phyloP scores from a whole-genome alignment of 2,113 vertebrate genomes.

The Cygnus buccinator region DNA sequence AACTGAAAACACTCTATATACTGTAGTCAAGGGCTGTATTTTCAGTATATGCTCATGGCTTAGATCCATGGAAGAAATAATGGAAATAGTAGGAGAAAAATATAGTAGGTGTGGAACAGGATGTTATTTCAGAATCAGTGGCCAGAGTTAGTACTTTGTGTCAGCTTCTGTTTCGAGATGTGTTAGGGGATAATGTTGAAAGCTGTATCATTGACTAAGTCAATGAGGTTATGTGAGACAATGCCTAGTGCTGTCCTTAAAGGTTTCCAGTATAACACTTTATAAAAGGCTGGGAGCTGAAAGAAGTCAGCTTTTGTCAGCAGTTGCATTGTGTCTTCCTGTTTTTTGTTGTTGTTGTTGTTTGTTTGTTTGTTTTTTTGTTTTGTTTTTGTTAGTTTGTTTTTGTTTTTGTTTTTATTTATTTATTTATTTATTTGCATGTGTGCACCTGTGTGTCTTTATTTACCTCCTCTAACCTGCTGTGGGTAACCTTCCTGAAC shows the following conservation, averaged over 20 bases:
- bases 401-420: no score
- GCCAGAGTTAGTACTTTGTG: not conserved
- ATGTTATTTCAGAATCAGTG: not conserved
- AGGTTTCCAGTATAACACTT: no score
- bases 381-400: no score
- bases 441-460: not conserved
- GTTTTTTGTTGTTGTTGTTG: no score
- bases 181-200: not conserved
- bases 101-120: not conserved
- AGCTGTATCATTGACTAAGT: not conserved
- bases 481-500: no score
- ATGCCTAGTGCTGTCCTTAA: not conserved
- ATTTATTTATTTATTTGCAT: not conserved
- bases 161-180: not conserved
- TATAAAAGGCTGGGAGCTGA: no score
- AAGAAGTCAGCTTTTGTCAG: not conserved
- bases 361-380: no score
- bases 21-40: not conserved
- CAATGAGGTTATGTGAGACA: not conserved
- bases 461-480: no score
- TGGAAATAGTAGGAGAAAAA: not conserved
- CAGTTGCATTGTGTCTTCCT: not conserved
- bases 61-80: not conserved
- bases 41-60: not conserved
- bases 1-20: not conserved